A percentile compares a stretch with the other conserved stretches of the same genome.
phyloP scores from a whole-genome alignment of 2,888 invertebrate species.

The Machimus rusticus region DNA sequence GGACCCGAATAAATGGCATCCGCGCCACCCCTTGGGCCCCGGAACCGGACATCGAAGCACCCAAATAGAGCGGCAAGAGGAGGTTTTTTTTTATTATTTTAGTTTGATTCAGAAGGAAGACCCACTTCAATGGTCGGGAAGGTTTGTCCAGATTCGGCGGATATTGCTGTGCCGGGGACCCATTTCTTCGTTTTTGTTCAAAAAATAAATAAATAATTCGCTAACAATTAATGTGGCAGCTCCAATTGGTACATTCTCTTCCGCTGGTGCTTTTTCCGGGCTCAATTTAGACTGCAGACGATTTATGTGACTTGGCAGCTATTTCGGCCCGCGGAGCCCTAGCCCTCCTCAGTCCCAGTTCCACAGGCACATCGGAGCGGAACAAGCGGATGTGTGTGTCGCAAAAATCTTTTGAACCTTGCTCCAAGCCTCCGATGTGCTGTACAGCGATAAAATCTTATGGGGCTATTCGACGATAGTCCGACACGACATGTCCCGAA shows the following conservation, averaged over 20 bases:
- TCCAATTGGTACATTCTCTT: conserved; percentile 9
- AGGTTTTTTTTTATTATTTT: neutral
- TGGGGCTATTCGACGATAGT: neutral
- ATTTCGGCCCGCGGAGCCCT: neutral
- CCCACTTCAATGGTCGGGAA: neutral
- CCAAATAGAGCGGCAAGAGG: neutral
- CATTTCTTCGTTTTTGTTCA: neutral
- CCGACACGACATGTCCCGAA: neutral
- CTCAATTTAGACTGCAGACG: conserved; percentile 16
- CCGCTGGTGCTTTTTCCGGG: neutral
- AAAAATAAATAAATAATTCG: conserved; percentile 25
- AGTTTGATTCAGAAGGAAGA: neutral
- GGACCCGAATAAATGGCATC: conserved; percentile 22
- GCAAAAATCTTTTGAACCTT: neutral
- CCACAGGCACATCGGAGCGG: neutral
- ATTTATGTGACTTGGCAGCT: conserved; percentile 34
- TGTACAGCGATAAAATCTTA: conserved; percentile 13
- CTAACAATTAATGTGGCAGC: conserved; percentile 19
- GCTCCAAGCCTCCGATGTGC: neutral
- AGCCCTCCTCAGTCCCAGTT: neutral
- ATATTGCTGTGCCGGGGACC: neutral
- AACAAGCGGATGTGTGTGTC: neutral
- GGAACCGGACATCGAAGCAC: neutral
- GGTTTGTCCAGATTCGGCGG: neutral
- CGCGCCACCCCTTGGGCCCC: neutral